Evolutionary conservation across 92 coral and sea anemone genomes (phyloP).

Genomic region (Umimayanthus kanabou): DNA sequence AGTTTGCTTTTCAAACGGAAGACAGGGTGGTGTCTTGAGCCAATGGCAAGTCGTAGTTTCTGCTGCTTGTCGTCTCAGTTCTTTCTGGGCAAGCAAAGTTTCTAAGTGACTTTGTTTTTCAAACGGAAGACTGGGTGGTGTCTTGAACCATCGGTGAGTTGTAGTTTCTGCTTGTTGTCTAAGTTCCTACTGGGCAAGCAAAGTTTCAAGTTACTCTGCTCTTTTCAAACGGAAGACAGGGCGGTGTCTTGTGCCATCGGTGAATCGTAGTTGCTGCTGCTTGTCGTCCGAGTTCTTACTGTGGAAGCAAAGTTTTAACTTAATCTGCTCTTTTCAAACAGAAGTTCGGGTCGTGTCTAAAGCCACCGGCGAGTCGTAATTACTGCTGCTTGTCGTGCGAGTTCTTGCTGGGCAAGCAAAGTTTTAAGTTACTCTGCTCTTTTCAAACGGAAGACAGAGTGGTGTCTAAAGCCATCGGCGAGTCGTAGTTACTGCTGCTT

Average conservation of each 20-base stretch:
- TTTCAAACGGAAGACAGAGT: conserved; percentile 33
- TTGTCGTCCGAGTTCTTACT: conserved; percentile 34
- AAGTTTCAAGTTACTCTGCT: background rate
- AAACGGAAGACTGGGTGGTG: conserved; percentile 45
- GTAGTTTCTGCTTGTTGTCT: conserved; percentile 38
- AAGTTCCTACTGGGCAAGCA: too few species aligned
- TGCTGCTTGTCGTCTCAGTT: too few species aligned
- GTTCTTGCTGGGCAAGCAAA: too few species aligned
- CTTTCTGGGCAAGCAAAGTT: too few species aligned
- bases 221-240: conserved; percentile 25
- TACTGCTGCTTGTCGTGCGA: too few species aligned
- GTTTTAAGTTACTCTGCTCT: background rate
- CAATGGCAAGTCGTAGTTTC: too few species aligned
- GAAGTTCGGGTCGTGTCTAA: too few species aligned
- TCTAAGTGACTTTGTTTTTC: background rate
- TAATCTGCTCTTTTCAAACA: too few species aligned
- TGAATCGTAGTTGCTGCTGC: conserved; percentile 86
- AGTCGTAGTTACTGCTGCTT: conserved; percentile 89
- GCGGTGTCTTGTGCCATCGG: conserved; percentile 75
- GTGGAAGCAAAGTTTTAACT: background rate
- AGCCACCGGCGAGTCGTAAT: too few species aligned
- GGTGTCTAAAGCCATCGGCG: conserved; percentile 78
- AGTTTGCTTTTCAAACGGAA: too few species aligned
- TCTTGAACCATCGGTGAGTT: conserved; percentile 82
- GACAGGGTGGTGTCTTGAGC: too few species aligned